These are phyloP conservation scores for Drosophila parthenogenetica DNA, from an alignment of 2,888 invertebrate species.

Conservation along the genomic window DNA sequence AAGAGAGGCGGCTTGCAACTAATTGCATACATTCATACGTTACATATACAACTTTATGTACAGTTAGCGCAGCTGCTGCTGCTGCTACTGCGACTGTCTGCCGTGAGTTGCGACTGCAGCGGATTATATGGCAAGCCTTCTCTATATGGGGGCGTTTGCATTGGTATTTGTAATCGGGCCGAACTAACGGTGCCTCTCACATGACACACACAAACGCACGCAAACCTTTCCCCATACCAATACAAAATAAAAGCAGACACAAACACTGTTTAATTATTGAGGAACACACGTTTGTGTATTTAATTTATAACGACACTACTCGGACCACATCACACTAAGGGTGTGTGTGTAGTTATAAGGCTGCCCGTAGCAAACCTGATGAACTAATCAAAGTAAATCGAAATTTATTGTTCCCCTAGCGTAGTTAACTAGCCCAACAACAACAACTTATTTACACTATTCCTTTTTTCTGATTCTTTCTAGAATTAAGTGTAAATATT, in stretches of 20 bases:
- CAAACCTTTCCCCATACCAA: background rate
- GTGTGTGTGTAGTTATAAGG: constrained; percentile 25
- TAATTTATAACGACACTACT: constrained; percentile 47
- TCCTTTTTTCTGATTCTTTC: constrained; percentile 11
- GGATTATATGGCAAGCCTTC: constrained; percentile 50
- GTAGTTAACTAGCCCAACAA: constrained; percentile 28
- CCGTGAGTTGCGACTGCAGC: constrained; percentile 25
- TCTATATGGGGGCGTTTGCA: constrained; percentile 37
- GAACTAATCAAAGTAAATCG: constrained; percentile 66
- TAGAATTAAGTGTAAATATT: constrained; percentile 43
- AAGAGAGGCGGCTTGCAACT: constrained; percentile 43
- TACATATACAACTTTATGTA: constrained; percentile 39
- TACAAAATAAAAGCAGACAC: constrained; percentile 9
- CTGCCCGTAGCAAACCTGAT: constrained; percentile 41
- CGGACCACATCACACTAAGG: background rate
- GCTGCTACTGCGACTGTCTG: constrained; percentile 9
- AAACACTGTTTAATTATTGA: constrained; percentile 58
- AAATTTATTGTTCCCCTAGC: constrained; percentile 56
- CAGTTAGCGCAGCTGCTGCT: constrained; percentile 34
- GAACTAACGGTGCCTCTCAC: constrained; percentile 44
- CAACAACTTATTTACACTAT: constrained; percentile 32
- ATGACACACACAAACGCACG: constrained; percentile 28
- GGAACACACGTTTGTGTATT: constrained; percentile 35
- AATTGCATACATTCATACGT: constrained; percentile 40
- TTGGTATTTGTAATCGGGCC: constrained; percentile 35